Conservation (phyloP, 2,888 invertebrate genomes). For the Portevinia maculata region DNA sequence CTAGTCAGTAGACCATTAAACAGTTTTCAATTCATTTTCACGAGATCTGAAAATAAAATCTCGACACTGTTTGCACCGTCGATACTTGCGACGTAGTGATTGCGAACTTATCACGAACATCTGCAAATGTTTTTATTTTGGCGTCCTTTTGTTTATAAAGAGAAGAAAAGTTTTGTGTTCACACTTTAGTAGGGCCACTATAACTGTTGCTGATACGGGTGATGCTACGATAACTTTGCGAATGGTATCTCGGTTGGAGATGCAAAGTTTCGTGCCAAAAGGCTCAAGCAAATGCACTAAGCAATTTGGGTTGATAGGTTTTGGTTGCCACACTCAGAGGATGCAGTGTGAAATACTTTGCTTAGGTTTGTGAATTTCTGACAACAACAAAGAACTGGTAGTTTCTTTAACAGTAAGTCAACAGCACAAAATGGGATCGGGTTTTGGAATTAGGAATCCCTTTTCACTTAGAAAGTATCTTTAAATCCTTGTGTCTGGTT, state of each 20-base stretch:
- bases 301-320: conserved; percentile 10
- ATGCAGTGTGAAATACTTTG: neutral
- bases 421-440: too few relatives aligned
- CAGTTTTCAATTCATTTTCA: conserved; percentile 58
- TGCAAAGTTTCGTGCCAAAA: conserved; percentile 36
- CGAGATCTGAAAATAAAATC: conserved; percentile 32
- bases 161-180: conserved; percentile 36
- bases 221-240: conserved; percentile 37
- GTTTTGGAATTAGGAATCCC: too few relatives aligned
- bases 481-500: too few relatives aligned
- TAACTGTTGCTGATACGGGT: conserved; percentile 41
- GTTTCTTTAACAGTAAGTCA: too few relatives aligned
- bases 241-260: conserved; percentile 33
- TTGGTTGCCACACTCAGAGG: neutral
- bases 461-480: too few relatives aligned
- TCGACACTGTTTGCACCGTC: conserved; percentile 2
- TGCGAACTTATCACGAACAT: conserved; percentile 47
- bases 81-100: conserved; percentile 15
- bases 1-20: conserved; percentile 57
- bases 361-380: neutral
- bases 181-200: conserved; percentile 29
- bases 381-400: too few relatives aligned
- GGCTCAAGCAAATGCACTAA: conserved; percentile 11
- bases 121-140: conserved; percentile 34
- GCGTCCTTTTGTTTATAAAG: neutral